Conservation (phyloP, 2,113 vertebrate genomes). For the Clarias magur region DNA sequence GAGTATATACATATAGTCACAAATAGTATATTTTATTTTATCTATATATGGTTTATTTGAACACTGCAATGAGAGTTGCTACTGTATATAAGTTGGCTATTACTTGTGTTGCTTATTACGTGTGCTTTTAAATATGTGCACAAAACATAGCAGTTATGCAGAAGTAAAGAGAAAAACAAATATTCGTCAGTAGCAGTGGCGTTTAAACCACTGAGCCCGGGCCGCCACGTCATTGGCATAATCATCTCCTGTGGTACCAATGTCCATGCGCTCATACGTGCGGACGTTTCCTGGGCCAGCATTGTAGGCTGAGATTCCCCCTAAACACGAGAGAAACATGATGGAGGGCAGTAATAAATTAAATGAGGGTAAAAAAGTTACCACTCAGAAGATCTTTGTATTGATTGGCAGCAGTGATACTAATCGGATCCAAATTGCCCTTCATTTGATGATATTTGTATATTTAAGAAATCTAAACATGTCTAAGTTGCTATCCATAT, state of each 20-base stretch:
- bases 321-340: conserved; percentile 44
- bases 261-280: conserved; percentile 49
- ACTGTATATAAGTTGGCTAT: neutral
- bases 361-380: too few species aligned
- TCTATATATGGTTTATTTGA: neutral
- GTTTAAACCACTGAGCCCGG: conserved; percentile 64
- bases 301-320: conserved; percentile 68
- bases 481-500: neutral
- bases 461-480: neutral
- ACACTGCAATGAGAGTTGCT: neutral
- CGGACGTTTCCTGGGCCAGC: conserved; percentile 52
- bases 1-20: too few species aligned
- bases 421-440: neutral
- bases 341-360: neutral
- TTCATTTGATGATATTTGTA: neutral
- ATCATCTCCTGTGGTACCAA: conserved; percentile 58
- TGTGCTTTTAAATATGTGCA: neutral
- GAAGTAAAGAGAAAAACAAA: neutral
- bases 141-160: neutral
- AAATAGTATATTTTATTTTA: too few species aligned
- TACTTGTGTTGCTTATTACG: too few species aligned
- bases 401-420: neutral
- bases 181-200: conserved; percentile 61
- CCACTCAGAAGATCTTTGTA: neutral
- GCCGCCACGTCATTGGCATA: conserved; percentile 75